Conservation (phyloP, 2,113 vertebrate genomes). For the Mobula birostris region DNA sequence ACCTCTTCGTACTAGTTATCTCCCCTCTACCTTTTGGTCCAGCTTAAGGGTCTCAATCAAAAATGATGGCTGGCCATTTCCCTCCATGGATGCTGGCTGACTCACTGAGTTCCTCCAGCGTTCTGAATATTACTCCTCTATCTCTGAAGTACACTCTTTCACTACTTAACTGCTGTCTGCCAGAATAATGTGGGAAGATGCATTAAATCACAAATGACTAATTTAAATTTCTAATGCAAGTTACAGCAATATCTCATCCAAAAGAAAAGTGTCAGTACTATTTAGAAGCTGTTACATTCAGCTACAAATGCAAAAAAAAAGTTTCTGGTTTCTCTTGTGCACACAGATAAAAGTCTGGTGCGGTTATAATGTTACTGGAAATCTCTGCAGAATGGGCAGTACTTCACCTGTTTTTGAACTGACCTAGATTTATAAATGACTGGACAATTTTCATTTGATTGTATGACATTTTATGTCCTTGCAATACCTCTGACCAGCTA, state of each 20-base stretch:
- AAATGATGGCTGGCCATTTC: too few relatives aligned
- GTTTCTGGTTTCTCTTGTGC: background rate
- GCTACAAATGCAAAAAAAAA: background rate
- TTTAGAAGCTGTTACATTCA: background rate
- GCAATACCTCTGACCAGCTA: background rate
- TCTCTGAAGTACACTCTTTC: too few relatives aligned
- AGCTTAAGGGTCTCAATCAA: too few relatives aligned
- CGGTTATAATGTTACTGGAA: background rate
- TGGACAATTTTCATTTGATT: background rate
- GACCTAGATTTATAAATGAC: background rate
- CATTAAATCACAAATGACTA: background rate
- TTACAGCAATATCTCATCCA: background rate
- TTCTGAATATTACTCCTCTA: too few relatives aligned
- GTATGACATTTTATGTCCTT: background rate
- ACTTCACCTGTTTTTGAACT: background rate
- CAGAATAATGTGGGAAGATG: background rate
- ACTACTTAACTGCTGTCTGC: background rate
- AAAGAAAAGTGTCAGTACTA: background rate
- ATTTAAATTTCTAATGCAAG: background rate
- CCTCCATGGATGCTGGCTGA: too few relatives aligned
- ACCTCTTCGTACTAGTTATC: too few relatives aligned
- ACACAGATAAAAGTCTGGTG: background rate
- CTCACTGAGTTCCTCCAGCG: too few relatives aligned
- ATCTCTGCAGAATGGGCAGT: background rate
- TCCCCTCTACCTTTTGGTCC: too few relatives aligned